A percentile compares a stretch with the other conserved stretches of the same genome.
Evolutionary conservation across 2,888 invertebrate genomes (phyloP).

Genomic region (Morinoia aosen): DNA sequence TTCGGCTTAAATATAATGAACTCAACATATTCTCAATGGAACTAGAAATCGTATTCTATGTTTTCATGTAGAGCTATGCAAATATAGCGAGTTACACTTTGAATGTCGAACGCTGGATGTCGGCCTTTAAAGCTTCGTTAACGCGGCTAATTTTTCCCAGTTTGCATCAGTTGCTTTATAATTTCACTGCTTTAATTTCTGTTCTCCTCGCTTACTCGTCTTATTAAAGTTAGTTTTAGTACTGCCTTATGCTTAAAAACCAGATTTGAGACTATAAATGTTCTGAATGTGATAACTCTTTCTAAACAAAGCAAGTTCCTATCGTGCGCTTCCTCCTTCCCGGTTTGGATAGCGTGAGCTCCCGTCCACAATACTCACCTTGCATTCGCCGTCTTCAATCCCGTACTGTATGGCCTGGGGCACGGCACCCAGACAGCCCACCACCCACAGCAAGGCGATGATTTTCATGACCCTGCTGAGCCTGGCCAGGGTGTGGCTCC

Average conservation of each 20-base stretch:
- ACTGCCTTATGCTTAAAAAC: too few species aligned
- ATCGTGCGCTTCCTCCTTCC: too few species aligned
- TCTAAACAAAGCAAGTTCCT: too few species aligned
- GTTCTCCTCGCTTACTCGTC: too few species aligned
- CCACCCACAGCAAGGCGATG: constrained; percentile 84
- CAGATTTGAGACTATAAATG: too few species aligned
- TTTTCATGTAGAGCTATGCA: background rate
- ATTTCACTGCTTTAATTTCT: background rate
- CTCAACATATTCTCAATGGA: background rate
- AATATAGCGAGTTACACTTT: background rate
- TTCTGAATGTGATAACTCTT: too few species aligned
- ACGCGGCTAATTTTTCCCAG: background rate
- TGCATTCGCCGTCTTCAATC: constrained; percentile 72
- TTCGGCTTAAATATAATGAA: background rate
- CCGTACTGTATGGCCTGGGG: constrained; percentile 88
- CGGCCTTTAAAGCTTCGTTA: background rate
- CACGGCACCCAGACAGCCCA: constrained; percentile 79
- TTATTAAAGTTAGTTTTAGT: too few species aligned
- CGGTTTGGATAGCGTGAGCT: background rate
- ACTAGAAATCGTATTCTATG: background rate
- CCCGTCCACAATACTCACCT: background rate
- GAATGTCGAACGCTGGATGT: background rate
- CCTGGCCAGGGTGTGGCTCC: constrained; percentile 86
- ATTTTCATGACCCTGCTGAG: constrained; percentile 85
- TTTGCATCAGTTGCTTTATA: background rate